Base-by-base conservation (phyloP, 2,888 invertebrate species). In the Clostera curtula region DNA sequence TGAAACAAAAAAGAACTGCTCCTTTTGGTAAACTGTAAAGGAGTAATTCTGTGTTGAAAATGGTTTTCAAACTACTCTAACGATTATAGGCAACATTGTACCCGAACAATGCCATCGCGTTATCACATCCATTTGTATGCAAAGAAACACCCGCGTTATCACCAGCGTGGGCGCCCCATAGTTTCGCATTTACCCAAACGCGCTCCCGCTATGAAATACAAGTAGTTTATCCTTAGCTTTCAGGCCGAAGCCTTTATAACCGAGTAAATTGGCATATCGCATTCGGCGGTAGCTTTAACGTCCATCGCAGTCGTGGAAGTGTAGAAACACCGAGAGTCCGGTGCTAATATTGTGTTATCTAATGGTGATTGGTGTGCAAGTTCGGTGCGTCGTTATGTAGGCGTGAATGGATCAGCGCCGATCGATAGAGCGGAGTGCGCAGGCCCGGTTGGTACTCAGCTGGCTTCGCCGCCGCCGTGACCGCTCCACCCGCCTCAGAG, bases 361-460 rank as follows among this genome's bases (percentile, higher is more conserved):
- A 69, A 70, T 66, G 68, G 64, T 74, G 76, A 76, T 80, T 75
- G 69, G 60, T 61, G 68, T 72, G 64, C 70, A 72, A 70, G 57
- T 46, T 57, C 49, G 62, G 57, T 57, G 51, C 54, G 58, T 59
- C 56, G 66, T 63, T 68, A 72, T 71, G 79, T 79, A 72, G 80
- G 79, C 71, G 72, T 82, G 82, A 80, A 80, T 77, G 75, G 74
- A 67, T 56, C 56, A 52, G 43, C 44, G 45, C 36, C 34, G 76
- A 80, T 82, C 82, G 82, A 82, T 83, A 72, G 53, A 63, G 68
- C 71, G 48, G 57, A 70, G 62, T 74, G 80, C 82, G 82, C 82
- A 80, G 58, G 69, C 60, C 54, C 68, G 68, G 36, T 31, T 44
- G 46, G 43, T 43, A 51, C 57, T 62, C 79, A 77, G 82, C 79